Conservation (phyloP, 2,888 invertebrate genomes). For the Pseudoips prasinana region DNA sequence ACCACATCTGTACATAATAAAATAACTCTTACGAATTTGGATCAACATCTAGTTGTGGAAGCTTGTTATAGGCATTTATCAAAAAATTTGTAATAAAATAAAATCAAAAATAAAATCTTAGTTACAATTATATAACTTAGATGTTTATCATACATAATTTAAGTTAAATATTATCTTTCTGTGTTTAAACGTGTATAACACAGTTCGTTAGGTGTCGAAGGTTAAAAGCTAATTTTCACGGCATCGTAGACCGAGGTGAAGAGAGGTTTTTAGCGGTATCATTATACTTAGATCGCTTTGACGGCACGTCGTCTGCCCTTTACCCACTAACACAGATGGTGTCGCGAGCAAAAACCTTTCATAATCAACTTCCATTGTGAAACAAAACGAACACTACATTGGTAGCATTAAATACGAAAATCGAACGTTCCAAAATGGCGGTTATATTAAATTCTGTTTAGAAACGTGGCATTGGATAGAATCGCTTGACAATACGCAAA, state of each 20-base stretch:
- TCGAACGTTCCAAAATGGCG: slow-evolving; percentile 23
- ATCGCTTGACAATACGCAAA: slow-evolving; percentile 55
- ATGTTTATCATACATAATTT: no score
- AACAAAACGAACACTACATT: slow-evolving; percentile 35
- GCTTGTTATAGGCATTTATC: no score
- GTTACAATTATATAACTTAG: no score
- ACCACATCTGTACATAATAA: no score
- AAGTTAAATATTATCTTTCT: no score
- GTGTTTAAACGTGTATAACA: no score
- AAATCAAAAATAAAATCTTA: no score
- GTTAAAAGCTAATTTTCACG: no score
- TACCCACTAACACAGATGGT: slow-evolving; percentile 73
- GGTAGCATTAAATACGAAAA: slow-evolving; percentile 35
- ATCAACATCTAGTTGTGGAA: no score
- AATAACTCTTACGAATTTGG: no score
- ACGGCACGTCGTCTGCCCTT: slow-evolving; percentile 65
- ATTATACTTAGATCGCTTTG: slow-evolving; percentile 37
- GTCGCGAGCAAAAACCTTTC: slow-evolving; percentile 50
- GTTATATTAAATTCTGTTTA: slow-evolving; percentile 47
- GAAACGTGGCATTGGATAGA: slow-evolving; percentile 65
- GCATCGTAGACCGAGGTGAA: neutral
- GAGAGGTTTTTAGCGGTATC: slow-evolving; percentile 6
- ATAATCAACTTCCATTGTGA: slow-evolving; percentile 28
- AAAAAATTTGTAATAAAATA: no score
- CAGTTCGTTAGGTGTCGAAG: no score